Conservation (phyloP, 2,888 invertebrate species). For the Torymus texanus region DNA sequence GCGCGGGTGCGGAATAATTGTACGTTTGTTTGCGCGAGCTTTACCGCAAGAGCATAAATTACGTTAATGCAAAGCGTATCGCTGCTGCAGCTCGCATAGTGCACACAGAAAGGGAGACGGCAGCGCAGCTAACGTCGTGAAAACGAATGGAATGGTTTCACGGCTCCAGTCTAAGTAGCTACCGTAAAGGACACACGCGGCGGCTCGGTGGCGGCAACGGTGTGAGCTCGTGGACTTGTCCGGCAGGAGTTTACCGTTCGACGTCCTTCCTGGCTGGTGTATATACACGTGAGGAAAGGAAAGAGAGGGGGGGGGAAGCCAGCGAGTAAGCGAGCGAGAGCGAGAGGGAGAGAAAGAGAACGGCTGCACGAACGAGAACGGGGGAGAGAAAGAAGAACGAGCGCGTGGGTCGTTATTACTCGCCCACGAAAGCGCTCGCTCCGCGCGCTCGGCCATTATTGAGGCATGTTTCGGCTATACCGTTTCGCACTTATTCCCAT, state of each 20-base stretch:
- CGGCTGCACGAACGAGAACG: background rate
- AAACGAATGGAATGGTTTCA: constrained; percentile 40
- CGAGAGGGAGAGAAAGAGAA: constrained; percentile 2
- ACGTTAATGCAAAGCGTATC: constrained; percentile 56
- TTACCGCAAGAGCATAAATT: constrained; percentile 56
- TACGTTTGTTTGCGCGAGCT: constrained; percentile 13
- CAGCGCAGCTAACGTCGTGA: constrained; percentile 7
- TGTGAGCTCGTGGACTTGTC: constrained; percentile 24
- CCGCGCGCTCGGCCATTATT: constrained; percentile 15
- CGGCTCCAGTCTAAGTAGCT: constrained; percentile 38
- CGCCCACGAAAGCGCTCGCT: constrained; percentile 11
- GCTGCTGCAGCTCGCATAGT: background rate
- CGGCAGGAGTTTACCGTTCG: constrained; percentile 53
- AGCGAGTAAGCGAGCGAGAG: background rate
- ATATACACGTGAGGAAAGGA: too few species aligned
- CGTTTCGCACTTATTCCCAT: constrained; percentile 26
- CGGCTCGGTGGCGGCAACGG: too few species aligned
- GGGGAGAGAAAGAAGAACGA: background rate
- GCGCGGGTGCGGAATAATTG: background rate
- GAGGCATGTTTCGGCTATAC: constrained; percentile 38
- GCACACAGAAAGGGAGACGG: background rate
- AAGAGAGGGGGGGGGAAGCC: too few species aligned
- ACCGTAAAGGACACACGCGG: constrained; percentile 44
- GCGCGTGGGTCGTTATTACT: constrained; percentile 22
- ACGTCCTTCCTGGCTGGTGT: constrained; percentile 47